These are phyloP conservation scores for Agrotis segetum DNA, from an alignment of 2,888 invertebrate species.

Conservation along the genomic window DNA sequence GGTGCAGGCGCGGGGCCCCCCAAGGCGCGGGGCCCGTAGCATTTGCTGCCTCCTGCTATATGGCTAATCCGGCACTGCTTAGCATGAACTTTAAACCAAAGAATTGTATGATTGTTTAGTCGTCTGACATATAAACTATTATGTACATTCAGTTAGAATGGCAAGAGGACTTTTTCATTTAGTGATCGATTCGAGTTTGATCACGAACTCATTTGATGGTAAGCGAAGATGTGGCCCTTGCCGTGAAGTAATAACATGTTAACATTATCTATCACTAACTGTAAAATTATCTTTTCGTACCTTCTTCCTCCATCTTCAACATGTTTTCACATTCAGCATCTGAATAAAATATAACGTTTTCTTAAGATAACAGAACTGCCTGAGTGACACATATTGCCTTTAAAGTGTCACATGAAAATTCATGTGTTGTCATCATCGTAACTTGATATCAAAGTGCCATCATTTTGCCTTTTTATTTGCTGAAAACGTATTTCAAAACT, in stretches of 20 bases:
- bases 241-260: slow-evolving; percentile 3
- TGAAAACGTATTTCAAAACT: slow-evolving; percentile 36
- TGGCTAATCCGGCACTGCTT: too few species aligned
- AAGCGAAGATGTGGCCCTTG: too few species aligned
- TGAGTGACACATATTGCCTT: slow-evolving; percentile 12
- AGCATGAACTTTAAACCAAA: not conserved
- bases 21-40: too few species aligned
- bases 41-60: too few species aligned
- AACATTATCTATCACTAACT: slow-evolving; percentile 17
- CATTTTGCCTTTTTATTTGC: slow-evolving; percentile 26
- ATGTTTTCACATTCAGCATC: slow-evolving; percentile 1
- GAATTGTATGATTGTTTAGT: not conserved
- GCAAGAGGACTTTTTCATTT: slow-evolving; percentile 6
- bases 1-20: too few species aligned
- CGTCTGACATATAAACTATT: not conserved
- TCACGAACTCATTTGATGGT: too few species aligned
- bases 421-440: slow-evolving; percentile 29
- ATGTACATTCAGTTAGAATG: not conserved
- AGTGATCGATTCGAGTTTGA: too few species aligned
- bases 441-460: slow-evolving; percentile 11
- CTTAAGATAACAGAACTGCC: slow-evolving; percentile 24
- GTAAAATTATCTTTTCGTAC: slow-evolving; percentile 6
- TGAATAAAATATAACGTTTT: slow-evolving; percentile 11
- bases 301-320: not conserved
- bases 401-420: slow-evolving; percentile 14